A percentile compares a stretch with the other conserved stretches of the same genome.
phyloP scores from a whole-genome alignment of 2,888 invertebrate genomes.

The Brachyptera putata region DNA sequence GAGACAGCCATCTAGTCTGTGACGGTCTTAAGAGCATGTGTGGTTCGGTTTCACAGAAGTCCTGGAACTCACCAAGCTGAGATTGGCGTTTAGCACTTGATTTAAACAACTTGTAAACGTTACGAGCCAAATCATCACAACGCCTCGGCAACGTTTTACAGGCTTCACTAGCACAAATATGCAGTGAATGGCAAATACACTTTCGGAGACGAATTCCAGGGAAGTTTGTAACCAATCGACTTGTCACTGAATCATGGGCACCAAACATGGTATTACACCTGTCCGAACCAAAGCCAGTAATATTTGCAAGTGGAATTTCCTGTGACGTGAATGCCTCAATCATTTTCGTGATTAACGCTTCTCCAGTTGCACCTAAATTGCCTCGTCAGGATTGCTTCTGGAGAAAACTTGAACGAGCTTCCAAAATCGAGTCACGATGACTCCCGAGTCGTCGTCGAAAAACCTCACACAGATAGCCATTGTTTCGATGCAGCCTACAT shows the following conservation, averaged over 20 bases:
- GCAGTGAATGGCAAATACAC: slow-evolving; percentile 40
- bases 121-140: slow-evolving; percentile 38
- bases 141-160: slow-evolving; percentile 37
- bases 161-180: slow-evolving; percentile 39
- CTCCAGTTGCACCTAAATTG: slow-evolving; percentile 19
- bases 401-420: slow-evolving; percentile 21
- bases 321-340: slow-evolving; percentile 9
- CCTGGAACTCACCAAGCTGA: slow-evolving; percentile 34
- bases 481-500: slow-evolving; percentile 37
- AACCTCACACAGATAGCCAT: slow-evolving; percentile 36
- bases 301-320: slow-evolving; percentile 38
- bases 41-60: slow-evolving; percentile 33
- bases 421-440: slow-evolving; percentile 20
- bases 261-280: slow-evolving; percentile 39
- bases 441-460: slow-evolving; percentile 34
- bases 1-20: slow-evolving; percentile 37
- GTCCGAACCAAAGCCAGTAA: slow-evolving; percentile 42
- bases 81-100: slow-evolving; percentile 35
- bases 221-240: slow-evolving; percentile 30
- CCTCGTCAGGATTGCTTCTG: slow-evolving; percentile 9
- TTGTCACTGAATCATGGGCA: slow-evolving; percentile 37
- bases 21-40: slow-evolving; percentile 37
- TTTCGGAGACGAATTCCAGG: slow-evolving; percentile 37
- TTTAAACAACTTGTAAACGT: slow-evolving; percentile 37
- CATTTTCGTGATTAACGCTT: slow-evolving; percentile 15